Percentiles rank a stretch among this genome's conserved stretches.
phyloP scores from a whole-genome alignment of 2,888 invertebrate species.

The Dendrolimus pini region DNA sequence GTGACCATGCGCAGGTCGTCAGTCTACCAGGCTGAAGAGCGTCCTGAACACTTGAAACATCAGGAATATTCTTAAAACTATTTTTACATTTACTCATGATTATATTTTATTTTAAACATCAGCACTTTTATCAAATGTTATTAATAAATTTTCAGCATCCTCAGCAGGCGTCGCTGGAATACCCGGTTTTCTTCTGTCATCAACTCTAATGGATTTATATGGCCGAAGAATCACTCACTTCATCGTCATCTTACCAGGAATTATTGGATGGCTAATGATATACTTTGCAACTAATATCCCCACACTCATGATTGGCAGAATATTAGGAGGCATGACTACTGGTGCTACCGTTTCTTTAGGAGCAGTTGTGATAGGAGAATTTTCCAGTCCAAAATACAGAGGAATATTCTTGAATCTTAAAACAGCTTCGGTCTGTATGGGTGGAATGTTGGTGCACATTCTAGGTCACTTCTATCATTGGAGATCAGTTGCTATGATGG shows the following conservation, averaged over 20 bases:
- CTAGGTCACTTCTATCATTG: slow-evolving; percentile 21
- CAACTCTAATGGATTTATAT: slow-evolving; percentile 5
- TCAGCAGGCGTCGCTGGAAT: slow-evolving; percentile 6
- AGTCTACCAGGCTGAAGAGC: too few species aligned
- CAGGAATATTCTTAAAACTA: too few species aligned
- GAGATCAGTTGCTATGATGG: slow-evolving; percentile 22
- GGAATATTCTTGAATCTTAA: slow-evolving; percentile 26
- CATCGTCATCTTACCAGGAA: slow-evolving; percentile 12
- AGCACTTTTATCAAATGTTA: background rate
- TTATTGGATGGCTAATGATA: slow-evolving; percentile 19
- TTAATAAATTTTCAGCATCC: slow-evolving; percentile 6
- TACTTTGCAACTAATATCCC: slow-evolving; percentile 21
- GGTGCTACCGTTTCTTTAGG: slow-evolving; percentile 19
- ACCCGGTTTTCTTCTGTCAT: slow-evolving; percentile 5
- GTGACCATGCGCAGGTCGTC: too few species aligned
- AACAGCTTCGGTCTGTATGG: slow-evolving; percentile 15
- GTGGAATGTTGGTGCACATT: slow-evolving; percentile 19
- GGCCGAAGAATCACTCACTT: slow-evolving; percentile 7
- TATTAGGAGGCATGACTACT: slow-evolving; percentile 19
- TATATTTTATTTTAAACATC: too few species aligned
- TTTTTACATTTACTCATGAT: too few species aligned
- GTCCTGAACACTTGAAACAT: too few species aligned
- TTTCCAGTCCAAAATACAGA: slow-evolving; percentile 20
- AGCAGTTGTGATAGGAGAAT: slow-evolving; percentile 26
- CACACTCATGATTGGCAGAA: slow-evolving; percentile 22